Percentiles rank a stretch among this genome's conserved stretches.
phyloP scores from a whole-genome alignment of 1,140 invertebrate genomes.

The Lineus longissimus region DNA sequence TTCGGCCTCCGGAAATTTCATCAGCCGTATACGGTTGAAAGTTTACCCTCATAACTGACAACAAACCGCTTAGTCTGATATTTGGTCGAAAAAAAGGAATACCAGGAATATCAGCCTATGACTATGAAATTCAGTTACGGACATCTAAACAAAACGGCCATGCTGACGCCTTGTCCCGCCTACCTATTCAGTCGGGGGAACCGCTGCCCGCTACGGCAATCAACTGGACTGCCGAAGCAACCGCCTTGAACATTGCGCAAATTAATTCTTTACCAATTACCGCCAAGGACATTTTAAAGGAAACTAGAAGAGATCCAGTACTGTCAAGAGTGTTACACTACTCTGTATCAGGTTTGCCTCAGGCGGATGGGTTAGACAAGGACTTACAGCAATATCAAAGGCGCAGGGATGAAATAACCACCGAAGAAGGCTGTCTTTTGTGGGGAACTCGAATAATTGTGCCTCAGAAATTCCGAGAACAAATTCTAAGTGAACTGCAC shows the following conservation, averaged over 20 bases:
- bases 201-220: too few relatives aligned
- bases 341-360: not conserved
- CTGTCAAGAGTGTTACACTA: slow-evolving; percentile 1
- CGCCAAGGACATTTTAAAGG: slow-evolving; percentile 22
- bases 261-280: slow-evolving; percentile 23
- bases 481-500: slow-evolving; percentile 51
- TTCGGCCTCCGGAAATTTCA: slow-evolving; percentile 46
- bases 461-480: slow-evolving; percentile 34
- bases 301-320: not conserved
- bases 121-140: slow-evolving; percentile 25
- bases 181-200: slow-evolving; percentile 2
- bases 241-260: slow-evolving; percentile 24
- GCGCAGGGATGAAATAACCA: slow-evolving; percentile 17
- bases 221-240: slow-evolving; percentile 13
- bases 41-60: slow-evolving; percentile 38
- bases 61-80: slow-evolving; percentile 44
- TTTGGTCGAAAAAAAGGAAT: slow-evolving; percentile 41
- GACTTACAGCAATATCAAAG: slow-evolving; percentile 19
- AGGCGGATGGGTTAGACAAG: slow-evolving; percentile 17
- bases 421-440: slow-evolving; percentile 24
- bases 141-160: slow-evolving; percentile 15
- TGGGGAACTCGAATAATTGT: slow-evolving; percentile 31
- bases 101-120: slow-evolving; percentile 27
- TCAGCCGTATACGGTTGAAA: slow-evolving; percentile 46
- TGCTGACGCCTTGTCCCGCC: slow-evolving; percentile 11